Percentiles rank a stretch among this genome's conserved stretches.
Conservation (phyloP, 2,113 vertebrate genomes). For the Tachuris rubrigastra region DNA sequence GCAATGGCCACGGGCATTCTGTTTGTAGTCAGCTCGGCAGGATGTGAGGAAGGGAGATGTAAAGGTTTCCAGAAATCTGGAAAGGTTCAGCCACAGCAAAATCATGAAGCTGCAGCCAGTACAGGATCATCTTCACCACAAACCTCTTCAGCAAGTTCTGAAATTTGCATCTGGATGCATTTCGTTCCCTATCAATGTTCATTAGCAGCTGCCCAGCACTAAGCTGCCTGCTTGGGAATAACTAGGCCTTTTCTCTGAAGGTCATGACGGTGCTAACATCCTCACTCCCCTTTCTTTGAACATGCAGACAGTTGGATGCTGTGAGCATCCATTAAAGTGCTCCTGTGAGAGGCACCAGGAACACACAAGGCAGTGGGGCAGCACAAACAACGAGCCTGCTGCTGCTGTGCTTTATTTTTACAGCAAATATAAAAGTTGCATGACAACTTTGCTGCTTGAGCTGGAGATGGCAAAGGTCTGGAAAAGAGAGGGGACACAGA, state of each 20-base stretch:
- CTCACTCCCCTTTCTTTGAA: background rate
- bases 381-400: fast-evolving
- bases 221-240: constrained; percentile 33
- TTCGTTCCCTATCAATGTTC: constrained; percentile 28
- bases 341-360: background rate
- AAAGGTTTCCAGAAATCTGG: background rate
- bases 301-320: background rate
- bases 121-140: background rate
- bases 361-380: background rate
- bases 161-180: background rate
- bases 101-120: background rate
- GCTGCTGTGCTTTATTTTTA: background rate
- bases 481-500: background rate
- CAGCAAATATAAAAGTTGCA: background rate
- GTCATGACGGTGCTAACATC: background rate
- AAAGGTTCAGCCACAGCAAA: background rate
- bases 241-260: constrained; percentile 41
- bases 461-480: background rate
- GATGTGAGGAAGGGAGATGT: background rate
- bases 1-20: fast-evolving
- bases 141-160: background rate
- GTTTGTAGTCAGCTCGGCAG: background rate
- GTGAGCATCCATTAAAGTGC: background rate
- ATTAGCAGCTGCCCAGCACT: constrained; percentile 50
- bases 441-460: background rate